Conservation (phyloP, 1,140 invertebrate species). For the Thereuonema tuberculata region DNA sequence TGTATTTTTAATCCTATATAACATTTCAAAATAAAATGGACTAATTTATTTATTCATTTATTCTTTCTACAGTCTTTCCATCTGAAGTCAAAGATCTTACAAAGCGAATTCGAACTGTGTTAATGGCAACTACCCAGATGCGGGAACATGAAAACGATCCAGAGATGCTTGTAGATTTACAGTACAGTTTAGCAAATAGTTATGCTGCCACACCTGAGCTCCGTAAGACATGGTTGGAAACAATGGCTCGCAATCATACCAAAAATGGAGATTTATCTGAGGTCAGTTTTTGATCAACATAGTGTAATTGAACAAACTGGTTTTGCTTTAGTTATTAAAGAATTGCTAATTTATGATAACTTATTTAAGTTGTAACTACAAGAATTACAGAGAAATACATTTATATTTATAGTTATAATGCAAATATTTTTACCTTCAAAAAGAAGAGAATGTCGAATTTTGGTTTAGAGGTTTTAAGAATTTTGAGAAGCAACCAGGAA, state of each 20-base stretch:
- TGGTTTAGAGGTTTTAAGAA: too few relatives aligned
- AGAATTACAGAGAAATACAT: too few relatives aligned
- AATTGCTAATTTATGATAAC: neutral
- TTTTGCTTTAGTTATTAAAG: slow-evolving; percentile 6
- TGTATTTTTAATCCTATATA: too few relatives aligned
- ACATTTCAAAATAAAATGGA: too few relatives aligned
- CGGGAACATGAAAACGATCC: slow-evolving; percentile 75
- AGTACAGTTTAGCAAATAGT: slow-evolving; percentile 83
- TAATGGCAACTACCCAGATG: slow-evolving; percentile 87
- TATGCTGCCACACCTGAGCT: slow-evolving; percentile 88
- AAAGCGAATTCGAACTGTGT: slow-evolving; percentile 74
- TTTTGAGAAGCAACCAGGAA: too few relatives aligned
- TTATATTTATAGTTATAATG: too few relatives aligned
- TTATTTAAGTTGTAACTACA: too few relatives aligned
- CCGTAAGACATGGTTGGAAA: slow-evolving; percentile 82
- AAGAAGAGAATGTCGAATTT: too few relatives aligned
- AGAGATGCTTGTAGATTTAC: slow-evolving; percentile 78
- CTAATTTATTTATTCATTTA: too few relatives aligned
- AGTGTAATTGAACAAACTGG: slow-evolving; percentile 10
- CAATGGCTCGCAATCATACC: slow-evolving; percentile 67
- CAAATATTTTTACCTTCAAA: too few relatives aligned
- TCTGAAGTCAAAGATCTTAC: slow-evolving; percentile 83
- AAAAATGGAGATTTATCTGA: slow-evolving; percentile 66
- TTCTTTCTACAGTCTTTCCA: slow-evolving; percentile 51
- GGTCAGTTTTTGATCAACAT: slow-evolving; percentile 35